Evolutionary conservation across 2,888 invertebrate genomes (phyloP), one percentile per base, ranked within the genome.

Genomic region (Tyria jacobaeae): DNA sequence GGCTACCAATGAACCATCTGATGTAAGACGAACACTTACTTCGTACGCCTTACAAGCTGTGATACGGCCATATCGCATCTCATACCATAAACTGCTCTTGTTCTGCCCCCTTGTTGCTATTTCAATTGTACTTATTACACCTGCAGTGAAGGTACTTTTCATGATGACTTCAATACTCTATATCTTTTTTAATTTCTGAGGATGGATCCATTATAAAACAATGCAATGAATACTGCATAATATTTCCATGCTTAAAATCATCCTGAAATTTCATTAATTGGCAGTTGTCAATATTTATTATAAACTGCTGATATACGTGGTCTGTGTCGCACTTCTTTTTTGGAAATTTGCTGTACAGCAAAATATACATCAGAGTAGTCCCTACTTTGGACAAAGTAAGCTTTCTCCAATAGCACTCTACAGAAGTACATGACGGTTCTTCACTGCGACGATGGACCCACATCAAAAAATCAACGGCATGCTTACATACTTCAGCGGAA

Each of bases 211-310:
- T 35, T 35, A 35, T 10, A 35, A 4, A 7, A 0, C 10, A 35
- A 1, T 35, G 35, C 12, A 35, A 7, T 35, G 35, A 10, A 7
- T 35, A 10, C 35, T 35, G 35, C 35, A 35, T 35, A 3, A 35
- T 14, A 35, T 10, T 2, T 1, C 10, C 14, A 3, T 35, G 35
- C 14, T 14, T n/a, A 52, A 15, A 53, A 25, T 37, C 25, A 24
- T 17, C 0, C 37, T 53, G 39, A 39, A 25, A 53, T 39, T 53
- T 53, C 14, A 53, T 4, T 2, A 53, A 37, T 39, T 37, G 39
- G 25, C 53, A 53, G 39, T 53, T 25, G 14, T 24, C 5, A 15
- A 53, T 7, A 14, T 53, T 53, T 17, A n/a, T n/a, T 34, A 34
- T 34, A 34, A 10, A 34, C 2, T 34, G 34, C 34, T 17, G 35